A percentile compares a stretch with the other conserved stretches of the same genome.
These are phyloP conservation scores for Pyrochroa serraticornis DNA, from an alignment of 2,888 invertebrate species.

Conservation along the genomic window DNA sequence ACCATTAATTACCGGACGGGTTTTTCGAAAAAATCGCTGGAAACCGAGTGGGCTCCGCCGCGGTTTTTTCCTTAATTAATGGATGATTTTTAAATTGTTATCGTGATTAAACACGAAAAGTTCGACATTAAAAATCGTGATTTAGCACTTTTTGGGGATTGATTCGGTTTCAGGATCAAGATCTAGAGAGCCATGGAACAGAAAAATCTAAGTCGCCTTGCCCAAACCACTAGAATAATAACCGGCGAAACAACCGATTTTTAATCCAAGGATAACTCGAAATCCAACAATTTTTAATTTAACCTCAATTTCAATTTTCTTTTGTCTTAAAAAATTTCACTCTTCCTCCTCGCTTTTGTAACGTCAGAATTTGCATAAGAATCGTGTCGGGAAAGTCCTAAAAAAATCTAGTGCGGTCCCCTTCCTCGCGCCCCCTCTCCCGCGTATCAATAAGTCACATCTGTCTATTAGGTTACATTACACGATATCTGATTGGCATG, in stretches of 20 bases:
- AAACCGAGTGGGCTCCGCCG: slow-evolving; percentile 14
- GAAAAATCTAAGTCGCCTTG: background rate
- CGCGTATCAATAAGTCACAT: slow-evolving; percentile 3
- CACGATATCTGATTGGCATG: slow-evolving; percentile 28
- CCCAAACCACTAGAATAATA: no score
- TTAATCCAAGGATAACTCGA: no score
- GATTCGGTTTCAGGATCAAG: background rate
- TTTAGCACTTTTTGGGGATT: slow-evolving; percentile 39
- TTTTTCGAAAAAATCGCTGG: slow-evolving; percentile 24
- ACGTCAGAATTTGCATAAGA: no score
- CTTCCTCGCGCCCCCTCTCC: background rate
- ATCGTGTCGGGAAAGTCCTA: background rate
- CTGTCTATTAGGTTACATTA: slow-evolving; percentile 25
- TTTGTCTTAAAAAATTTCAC: no score
- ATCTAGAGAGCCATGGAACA: background rate
- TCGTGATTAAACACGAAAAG: slow-evolving; percentile 25
- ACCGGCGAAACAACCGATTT: no score
- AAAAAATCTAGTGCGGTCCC: background rate
- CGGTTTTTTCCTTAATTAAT: slow-evolving; percentile 15
- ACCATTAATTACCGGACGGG: slow-evolving; percentile 42
- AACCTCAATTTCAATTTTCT: slow-evolving; percentile 36
- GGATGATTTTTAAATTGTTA: slow-evolving; percentile 23
- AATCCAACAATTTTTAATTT: no score
- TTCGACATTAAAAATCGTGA: slow-evolving; percentile 46
- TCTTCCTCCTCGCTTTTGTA: no score